These are phyloP conservation scores for Itoplectis maculator DNA, from an alignment of 2,888 invertebrate genomes.

Conservation along the genomic window DNA sequence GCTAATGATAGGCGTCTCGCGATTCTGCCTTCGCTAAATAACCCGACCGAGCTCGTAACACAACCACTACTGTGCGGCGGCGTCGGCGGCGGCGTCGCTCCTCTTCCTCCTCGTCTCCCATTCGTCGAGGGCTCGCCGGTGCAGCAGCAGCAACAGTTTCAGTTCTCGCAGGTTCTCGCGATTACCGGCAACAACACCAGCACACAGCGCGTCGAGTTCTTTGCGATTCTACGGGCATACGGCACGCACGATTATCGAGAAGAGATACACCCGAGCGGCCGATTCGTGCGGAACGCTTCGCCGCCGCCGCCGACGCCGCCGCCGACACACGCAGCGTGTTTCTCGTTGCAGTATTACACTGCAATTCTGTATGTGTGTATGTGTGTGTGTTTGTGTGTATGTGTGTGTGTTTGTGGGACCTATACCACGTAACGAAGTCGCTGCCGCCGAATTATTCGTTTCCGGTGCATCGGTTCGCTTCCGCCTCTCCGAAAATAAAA, in stretches of 20 bases:
- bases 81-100: too few species aligned
- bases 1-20: constrained; percentile 47
- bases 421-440: too few species aligned
- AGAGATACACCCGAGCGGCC: constrained; percentile 1
- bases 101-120: neutral
- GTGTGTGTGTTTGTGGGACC: neutral
- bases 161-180: constrained; percentile 8
- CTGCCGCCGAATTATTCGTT: constrained; percentile 61
- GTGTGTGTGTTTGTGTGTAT: too few species aligned
- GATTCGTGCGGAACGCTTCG: constrained; percentile 34
- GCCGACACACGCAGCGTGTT: too few species aligned
- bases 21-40: constrained; percentile 37
- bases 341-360: neutral
- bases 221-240: constrained; percentile 35
- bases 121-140: neutral
- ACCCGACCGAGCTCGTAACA: constrained; percentile 19
- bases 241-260: constrained; percentile 26
- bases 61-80: constrained; percentile 8
- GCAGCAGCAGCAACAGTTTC: neutral
- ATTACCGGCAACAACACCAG: constrained; percentile 40
- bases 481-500: neutral
- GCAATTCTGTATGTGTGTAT: too few species aligned
- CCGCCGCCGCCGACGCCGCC: too few species aligned
- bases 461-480: constrained; percentile 51
- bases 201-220: constrained; percentile 19